Percentiles rank a stretch among this genome's conserved stretches.
phyloP scores from a whole-genome alignment of 2,888 invertebrate species.

The Sepiola atlantica region DNA sequence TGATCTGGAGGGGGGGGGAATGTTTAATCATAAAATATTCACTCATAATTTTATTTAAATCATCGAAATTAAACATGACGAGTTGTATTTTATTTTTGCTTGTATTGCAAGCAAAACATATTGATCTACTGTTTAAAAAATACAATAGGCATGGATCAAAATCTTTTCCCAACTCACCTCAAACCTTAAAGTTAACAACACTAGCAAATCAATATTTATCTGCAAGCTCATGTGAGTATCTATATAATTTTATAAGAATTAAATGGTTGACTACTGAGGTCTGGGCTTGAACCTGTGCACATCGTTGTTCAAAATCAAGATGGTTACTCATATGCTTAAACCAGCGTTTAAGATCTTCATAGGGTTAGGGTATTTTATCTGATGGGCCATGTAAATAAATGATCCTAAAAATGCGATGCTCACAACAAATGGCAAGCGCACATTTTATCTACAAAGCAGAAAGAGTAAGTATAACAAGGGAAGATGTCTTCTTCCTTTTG shows the following conservation, averaged over 20 bases:
- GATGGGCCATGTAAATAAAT: neutral
- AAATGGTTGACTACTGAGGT: neutral
- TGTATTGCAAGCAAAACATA: neutral
- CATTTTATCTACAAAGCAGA: neutral
- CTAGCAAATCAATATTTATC: too few relatives aligned
- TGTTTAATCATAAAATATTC: neutral
- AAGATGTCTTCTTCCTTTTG: neutral
- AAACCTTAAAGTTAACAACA: neutral
- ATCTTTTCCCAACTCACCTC: neutral
- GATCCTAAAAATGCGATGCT: neutral
- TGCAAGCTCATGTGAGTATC: neutral
- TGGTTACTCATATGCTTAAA: neutral
- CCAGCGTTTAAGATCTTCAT: neutral
- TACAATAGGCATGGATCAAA: neutral
- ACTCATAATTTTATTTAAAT: neutral
- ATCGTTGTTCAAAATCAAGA: neutral
- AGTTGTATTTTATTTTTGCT: neutral
- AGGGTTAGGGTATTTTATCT: neutral
- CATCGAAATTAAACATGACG: neutral
- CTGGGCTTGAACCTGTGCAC: neutral
- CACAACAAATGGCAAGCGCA: neutral
- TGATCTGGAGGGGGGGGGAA: too few relatives aligned
- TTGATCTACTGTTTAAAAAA: neutral
- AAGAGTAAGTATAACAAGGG: neutral
- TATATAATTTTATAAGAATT: neutral